A percentile compares a stretch with the other conserved stretches of the same genome.
Conservation (phyloP, 2,888 invertebrate genomes). For the Athalia circularis region DNA sequence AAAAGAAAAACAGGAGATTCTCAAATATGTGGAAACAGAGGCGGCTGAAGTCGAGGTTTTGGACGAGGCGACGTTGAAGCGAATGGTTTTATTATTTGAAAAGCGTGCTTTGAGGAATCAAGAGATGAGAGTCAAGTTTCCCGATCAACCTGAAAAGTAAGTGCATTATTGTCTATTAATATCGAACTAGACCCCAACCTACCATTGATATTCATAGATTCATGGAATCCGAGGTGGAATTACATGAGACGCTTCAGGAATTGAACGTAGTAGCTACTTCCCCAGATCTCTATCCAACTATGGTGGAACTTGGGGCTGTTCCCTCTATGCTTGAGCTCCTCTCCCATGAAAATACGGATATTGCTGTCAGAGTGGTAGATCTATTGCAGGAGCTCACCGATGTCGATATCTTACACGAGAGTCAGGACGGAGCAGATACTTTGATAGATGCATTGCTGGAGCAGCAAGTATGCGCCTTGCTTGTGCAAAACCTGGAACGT, state of each 20-base stretch:
- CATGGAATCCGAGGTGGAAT: slow-evolving; percentile 97
- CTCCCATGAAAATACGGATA: slow-evolving; percentile 97
- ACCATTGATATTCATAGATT: slow-evolving; percentile 77
- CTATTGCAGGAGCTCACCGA: slow-evolving; percentile 92
- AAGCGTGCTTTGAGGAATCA: slow-evolving; percentile 95
- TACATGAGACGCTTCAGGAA: slow-evolving; percentile 91
- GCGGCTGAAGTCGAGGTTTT: slow-evolving; percentile 89
- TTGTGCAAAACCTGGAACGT: slow-evolving; percentile 95
- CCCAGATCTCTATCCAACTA: slow-evolving; percentile 93
- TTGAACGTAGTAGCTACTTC: slow-evolving; percentile 96
- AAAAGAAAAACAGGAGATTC: slow-evolving; percentile 86
- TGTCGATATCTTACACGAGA: slow-evolving; percentile 96
- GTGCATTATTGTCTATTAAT: slow-evolving; percentile 39
- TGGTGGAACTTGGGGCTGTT: slow-evolving; percentile 92
- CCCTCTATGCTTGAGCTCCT: slow-evolving; percentile 94
- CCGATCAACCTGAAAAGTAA: slow-evolving; percentile 94
- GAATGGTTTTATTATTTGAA: slow-evolving; percentile 93
- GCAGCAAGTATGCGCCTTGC: slow-evolving; percentile 91
- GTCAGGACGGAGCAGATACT: slow-evolving; percentile 91
- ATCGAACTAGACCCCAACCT: too few relatives aligned
- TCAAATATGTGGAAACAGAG: slow-evolving; percentile 89
- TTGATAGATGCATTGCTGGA: slow-evolving; percentile 92
- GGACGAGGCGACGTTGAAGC: slow-evolving; percentile 92
- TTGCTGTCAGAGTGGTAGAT: slow-evolving; percentile 87
- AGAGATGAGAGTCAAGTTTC: slow-evolving; percentile 98